A percentile compares a stretch with the other conserved stretches of the same genome.
Evolutionary conservation across 2,797 vertebrate species (phyloP).

Genomic region (Pseudochirops corinnae): DNA sequence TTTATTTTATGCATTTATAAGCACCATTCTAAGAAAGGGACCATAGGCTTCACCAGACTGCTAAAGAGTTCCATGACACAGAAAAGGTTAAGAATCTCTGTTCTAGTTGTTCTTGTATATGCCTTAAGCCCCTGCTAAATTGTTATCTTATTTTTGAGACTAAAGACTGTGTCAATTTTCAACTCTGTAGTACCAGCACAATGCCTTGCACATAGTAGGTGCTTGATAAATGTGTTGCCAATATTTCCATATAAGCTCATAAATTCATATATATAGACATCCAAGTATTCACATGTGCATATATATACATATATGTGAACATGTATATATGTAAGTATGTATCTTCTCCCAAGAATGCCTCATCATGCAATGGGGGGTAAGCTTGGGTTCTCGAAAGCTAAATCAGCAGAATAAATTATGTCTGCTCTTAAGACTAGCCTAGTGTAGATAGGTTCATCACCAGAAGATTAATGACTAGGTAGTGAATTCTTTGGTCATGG

Average conservation of each 20-base stretch:
- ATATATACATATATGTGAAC: no score
- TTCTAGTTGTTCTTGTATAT: neutral
- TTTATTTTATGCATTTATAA: neutral
- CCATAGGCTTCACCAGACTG: neutral
- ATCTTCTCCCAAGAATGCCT: neutral
- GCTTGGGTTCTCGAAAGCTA: neutral
- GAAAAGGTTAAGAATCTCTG: neutral
- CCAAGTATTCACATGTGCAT: neutral
- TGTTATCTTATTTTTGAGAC: neutral
- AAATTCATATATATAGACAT: neutral
- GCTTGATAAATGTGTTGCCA: neutral
- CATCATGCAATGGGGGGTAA: neutral
- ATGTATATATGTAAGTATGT: neutral
- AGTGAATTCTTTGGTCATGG: neutral
- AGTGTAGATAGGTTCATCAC: neutral
- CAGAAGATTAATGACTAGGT: neutral
- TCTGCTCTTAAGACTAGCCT: neutral
- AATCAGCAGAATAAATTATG: neutral
- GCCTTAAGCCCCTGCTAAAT: neutral
- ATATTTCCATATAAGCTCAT: neutral
- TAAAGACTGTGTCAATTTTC: no score
- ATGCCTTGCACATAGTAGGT: neutral
- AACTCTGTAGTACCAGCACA: neutral
- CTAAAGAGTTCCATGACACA: neutral
- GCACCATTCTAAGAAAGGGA: neutral